phyloP scores from a whole-genome alignment of 2,888 invertebrate species.

The Phortica okadai region DNA sequence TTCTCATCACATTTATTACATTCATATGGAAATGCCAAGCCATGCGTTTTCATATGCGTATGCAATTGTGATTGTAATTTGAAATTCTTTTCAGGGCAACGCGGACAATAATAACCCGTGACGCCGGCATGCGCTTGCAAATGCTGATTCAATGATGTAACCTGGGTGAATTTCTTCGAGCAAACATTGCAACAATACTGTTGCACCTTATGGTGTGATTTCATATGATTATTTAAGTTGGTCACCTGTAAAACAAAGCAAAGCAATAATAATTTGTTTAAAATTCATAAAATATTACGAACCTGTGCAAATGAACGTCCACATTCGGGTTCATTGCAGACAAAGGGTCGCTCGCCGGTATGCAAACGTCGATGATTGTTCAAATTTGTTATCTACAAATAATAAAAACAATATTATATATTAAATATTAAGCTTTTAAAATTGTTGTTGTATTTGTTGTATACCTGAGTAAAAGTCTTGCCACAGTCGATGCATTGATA shows the following conservation, averaged over 20 bases:
- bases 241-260: slow-evolving; percentile 67
- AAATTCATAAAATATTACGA: not conserved
- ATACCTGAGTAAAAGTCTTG: slow-evolving; percentile 76
- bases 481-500: slow-evolving; percentile 76
- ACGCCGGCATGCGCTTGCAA: slow-evolving; percentile 76
- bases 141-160: slow-evolving; percentile 77
- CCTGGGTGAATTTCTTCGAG: slow-evolving; percentile 76
- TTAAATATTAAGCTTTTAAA: not conserved
- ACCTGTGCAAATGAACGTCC: slow-evolving; percentile 76
- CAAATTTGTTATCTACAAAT: slow-evolving; percentile 73
- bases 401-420: not conserved
- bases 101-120: slow-evolving; percentile 75
- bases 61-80: slow-evolving; percentile 76
- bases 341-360: slow-evolving; percentile 76
- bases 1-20: slow-evolving; percentile 76
- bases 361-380: slow-evolving; percentile 76
- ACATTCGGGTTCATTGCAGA: slow-evolving; percentile 76
- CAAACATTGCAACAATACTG: slow-evolving; percentile 77
- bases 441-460: not conserved
- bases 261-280: slow-evolving; percentile 9
- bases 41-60: slow-evolving; percentile 76
- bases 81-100: slow-evolving; percentile 76
- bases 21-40: slow-evolving; percentile 75
- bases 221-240: slow-evolving; percentile 77
- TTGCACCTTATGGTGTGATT: slow-evolving; percentile 77